Evolutionary conservation across 2,113 vertebrate genomes (phyloP), one percentile per base, ranked within the genome.

Genomic region (Copsychus sechellarum): DNA sequence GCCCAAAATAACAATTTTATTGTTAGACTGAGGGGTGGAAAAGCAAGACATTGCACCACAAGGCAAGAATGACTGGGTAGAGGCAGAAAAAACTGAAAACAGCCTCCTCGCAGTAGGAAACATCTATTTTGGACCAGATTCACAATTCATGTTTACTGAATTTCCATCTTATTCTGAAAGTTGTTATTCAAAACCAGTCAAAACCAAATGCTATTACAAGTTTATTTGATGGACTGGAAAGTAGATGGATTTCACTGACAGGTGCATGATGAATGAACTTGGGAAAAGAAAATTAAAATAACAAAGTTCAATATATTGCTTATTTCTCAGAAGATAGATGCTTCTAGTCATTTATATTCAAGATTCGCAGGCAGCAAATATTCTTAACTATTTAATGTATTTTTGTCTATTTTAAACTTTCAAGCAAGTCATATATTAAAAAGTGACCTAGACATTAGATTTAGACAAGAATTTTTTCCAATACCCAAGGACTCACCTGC

Each of bases 151-250:
- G 10, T 43, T 79, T 92, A 33, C 67, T 8, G 11, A 86, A 72
- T 93, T 86, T 90, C 65, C 42, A 28, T 89, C 74, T 91, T 86
- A 28, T 73, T 66, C 73, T 90, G 56, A 71, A 73, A 73, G 28
- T 47, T 93, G 29, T 82, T 93, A 81, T 86, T 94, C 86, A 85
- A 92, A 96, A 78, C 38, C 26, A 74, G 67, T 83, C 87, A 90
- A 93, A 95, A 91, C 67, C 72, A 95, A 94, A 90, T 83, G 67
- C 28, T 90, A 76, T 90, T 84, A 38, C 53, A 94, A 76, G 56
- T 72, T 91, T 92, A 81, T 92, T 62, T 96, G 90, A 90, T 86
- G 50, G 80, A 89, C 90, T 95, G 74, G 66, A 95, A 92, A 96
- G 80, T 45, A 89, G 78, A 67, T 78, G 69, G 79, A 79, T 93